These are phyloP conservation scores for Phylloscopus collybita DNA, from an alignment of 2,797 vertebrate genomes.

Conservation along the genomic window DNA sequence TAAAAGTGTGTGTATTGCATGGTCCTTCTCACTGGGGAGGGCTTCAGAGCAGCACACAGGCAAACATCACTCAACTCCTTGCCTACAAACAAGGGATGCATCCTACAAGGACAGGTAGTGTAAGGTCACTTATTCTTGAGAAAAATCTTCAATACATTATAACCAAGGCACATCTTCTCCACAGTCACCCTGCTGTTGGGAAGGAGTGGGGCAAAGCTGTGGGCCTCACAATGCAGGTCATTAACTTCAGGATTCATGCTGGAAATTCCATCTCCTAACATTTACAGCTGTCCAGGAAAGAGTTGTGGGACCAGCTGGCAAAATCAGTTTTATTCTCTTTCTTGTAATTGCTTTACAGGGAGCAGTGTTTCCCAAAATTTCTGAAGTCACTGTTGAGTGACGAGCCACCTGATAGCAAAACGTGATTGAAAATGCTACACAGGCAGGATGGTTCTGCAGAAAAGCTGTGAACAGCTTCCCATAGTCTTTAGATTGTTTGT, in stretches of 20 bases:
- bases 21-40: neutral
- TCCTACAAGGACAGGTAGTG: neutral
- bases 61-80: neutral
- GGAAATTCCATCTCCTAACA: neutral
- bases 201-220: neutral
- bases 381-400: neutral
- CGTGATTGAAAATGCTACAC: neutral
- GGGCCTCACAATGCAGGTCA: neutral
- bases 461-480: neutral
- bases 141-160: neutral
- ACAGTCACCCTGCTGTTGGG: neutral
- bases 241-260: fast-evolving
- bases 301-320: neutral
- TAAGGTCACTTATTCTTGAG: neutral
- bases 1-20: neutral
- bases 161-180: neutral
- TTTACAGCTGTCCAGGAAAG: neutral
- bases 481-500: neutral
- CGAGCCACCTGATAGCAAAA: neutral
- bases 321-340: neutral
- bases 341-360: neutral
- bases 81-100: neutral
- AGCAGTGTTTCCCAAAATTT: neutral
- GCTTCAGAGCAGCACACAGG: neutral
- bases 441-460: neutral